Evolutionary conservation across 2,113 vertebrate genomes (phyloP).

Genomic region (Hyaena hyaena): DNA sequence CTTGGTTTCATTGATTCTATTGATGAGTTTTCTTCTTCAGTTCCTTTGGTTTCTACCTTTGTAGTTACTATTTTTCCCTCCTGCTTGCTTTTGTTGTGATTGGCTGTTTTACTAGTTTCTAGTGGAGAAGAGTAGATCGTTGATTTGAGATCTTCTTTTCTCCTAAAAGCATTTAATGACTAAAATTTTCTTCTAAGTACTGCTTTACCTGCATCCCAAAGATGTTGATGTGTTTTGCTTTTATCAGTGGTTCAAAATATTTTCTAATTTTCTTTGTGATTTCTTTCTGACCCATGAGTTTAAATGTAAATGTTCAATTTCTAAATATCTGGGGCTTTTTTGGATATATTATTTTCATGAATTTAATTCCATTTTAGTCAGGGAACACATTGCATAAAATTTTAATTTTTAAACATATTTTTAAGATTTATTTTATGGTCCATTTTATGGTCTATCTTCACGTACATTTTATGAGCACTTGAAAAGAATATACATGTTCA

Average conservation of each 20-base stretch:
- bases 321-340: neutral
- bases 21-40: neutral
- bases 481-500: neutral
- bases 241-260: neutral
- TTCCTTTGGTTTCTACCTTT: conserved; percentile 10
- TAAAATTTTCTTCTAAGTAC: neutral
- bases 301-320: neutral
- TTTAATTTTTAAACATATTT: neutral
- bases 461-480: neutral
- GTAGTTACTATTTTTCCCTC: neutral
- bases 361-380: conserved; percentile 9
- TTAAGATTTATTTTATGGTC: neutral
- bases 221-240: neutral
- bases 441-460: neutral
- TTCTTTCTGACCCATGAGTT: neutral
- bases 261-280: conserved; percentile 2
- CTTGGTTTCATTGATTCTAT: neutral
- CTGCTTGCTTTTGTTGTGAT: neutral
- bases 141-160: neutral
- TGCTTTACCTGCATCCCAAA: neutral
- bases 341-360: neutral
- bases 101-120: conserved; percentile 3
- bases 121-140: neutral
- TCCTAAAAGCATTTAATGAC: neutral
- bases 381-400: neutral